Evolutionary conservation across 2,797 vertebrate genomes (phyloP).

Genomic region (Borostomias antarcticus): DNA sequence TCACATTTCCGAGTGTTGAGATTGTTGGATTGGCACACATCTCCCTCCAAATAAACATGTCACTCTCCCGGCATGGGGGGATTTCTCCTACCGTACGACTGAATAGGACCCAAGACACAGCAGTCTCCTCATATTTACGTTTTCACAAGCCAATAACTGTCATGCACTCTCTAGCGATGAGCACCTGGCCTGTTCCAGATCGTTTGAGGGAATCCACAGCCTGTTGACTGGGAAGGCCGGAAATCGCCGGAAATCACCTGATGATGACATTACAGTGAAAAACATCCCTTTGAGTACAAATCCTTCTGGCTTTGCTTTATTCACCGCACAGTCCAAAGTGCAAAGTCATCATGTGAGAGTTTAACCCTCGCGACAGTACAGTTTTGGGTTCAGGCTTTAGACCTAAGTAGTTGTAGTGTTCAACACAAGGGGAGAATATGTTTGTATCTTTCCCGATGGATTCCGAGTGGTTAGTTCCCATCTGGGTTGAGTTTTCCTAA

Average conservation of each 20-base stretch:
- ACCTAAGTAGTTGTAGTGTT: not conserved
- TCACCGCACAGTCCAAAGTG: not conserved
- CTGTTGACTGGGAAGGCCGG: not conserved
- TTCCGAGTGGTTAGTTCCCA: conserved; percentile 27
- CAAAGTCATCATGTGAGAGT: not conserved
- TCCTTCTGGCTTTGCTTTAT: not conserved
- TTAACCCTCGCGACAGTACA: not conserved
- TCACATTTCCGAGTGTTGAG: not conserved
- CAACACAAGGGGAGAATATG: conserved; percentile 11
- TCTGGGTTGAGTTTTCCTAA: conserved; percentile 33
- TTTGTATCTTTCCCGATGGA: conserved; percentile 32
- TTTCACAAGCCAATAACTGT: conserved; percentile 38
- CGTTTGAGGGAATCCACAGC: conserved; percentile 22
- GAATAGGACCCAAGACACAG: conserved; percentile 40
- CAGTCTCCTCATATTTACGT: conserved; percentile 33
- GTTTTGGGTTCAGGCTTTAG: not conserved
- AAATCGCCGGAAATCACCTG: too few species aligned
- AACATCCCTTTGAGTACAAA: not conserved
- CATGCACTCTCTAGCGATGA: conserved; percentile 29
- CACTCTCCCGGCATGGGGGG: conserved; percentile 39
- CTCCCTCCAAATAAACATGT: conserved; percentile 31
- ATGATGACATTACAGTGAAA: not conserved
- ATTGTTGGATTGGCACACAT: not conserved
- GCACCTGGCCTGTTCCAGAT: conserved; percentile 27
- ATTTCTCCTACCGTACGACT: conserved; percentile 41